Evolutionary conservation across 1,140 invertebrate genomes (phyloP), one percentile per base, ranked within the genome.

Genomic region (Cotesia glomerata): DNA sequence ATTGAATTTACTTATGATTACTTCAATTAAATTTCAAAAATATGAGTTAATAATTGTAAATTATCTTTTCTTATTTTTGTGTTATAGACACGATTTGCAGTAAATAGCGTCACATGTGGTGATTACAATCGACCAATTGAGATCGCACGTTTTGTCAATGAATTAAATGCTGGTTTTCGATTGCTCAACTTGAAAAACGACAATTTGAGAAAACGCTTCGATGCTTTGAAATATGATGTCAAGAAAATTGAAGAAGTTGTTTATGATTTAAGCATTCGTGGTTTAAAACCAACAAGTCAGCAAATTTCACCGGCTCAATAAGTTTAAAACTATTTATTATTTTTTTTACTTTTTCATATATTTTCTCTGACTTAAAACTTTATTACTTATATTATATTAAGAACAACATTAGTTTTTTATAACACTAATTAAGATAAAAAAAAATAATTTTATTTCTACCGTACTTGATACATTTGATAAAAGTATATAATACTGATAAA

Each of bases 231-330:
- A 79, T 98, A 98, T 80, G 95, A 97, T 79, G 91, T 97, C 3
- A 97, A 97, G 84, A 98, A 97, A 86, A 94, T 97, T 35, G 96
- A 98, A 82, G 95, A 98, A 87, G 93, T 98, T 2, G 95, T 98
- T 7, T 98, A 97, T 80, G 96, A 98, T 83, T 87, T 98, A 4
- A 93, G 93, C 72, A 95, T 98, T 75, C 88, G 96, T 65, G 95
- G 95, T 0, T 87, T 97, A 26, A 67, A 54, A 52, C 65, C 65
- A 51, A 49, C 16, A 4, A n/a, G 9, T 13, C 18, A 67, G n/a
- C 49, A 32, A 11, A 18, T 35, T n/a, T n/a, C 26, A 34, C 32
- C 36, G 2, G n/a, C 11, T 64, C 34, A 49, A 45, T 64, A 64
- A 64, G 26, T 61, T 18, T 13, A n/a, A 56, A 56, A 56, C n/a